phyloP scores from a whole-genome alignment of 2,797 vertebrate species.

The Peromyscus eremicus region DNA sequence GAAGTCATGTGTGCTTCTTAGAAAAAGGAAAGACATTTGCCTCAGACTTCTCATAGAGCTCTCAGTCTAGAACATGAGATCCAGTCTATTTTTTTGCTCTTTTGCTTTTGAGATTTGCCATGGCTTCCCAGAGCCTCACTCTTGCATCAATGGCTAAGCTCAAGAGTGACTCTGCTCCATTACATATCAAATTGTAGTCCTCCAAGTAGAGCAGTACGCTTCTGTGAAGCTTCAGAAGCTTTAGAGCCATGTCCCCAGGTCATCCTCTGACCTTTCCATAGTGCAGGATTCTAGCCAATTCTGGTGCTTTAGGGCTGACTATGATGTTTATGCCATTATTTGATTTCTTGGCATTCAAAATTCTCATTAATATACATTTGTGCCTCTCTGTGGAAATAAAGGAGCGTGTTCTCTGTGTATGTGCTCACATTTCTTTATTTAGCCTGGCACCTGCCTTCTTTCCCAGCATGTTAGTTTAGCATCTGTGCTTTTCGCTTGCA shows the following conservation, averaged over 20 bases:
- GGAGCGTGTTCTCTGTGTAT: slow-evolving; percentile 68
- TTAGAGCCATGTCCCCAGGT: slow-evolving; percentile 38
- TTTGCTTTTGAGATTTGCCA: neutral
- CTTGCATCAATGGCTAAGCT: neutral
- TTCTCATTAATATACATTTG: slow-evolving; percentile 81
- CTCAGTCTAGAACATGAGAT: neutral
- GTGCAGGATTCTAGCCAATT: slow-evolving; percentile 61
- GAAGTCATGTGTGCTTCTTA: neutral
- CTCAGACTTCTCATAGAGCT: neutral
- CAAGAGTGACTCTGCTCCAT: slow-evolving; percentile 20
- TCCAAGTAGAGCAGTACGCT: slow-evolving; percentile 52
- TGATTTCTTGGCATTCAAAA: slow-evolving; percentile 81
- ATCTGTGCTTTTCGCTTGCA: slow-evolving; percentile 81
- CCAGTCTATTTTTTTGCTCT: neutral
- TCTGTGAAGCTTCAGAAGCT: slow-evolving; percentile 30
- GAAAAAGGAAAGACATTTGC: neutral
- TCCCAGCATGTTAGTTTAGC: slow-evolving; percentile 82
- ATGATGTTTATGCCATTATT: slow-evolving; percentile 82
- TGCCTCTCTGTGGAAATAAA: slow-evolving; percentile 77
- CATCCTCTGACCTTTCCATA: slow-evolving; percentile 25
- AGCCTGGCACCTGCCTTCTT: slow-evolving; percentile 81
- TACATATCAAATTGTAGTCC: neutral
- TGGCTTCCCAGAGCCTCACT: slow-evolving; percentile 7
- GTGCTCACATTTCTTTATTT: slow-evolving; percentile 78
- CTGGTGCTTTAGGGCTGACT: slow-evolving; percentile 78